Percentiles rank a stretch among this genome's conserved stretches.
Conservation (phyloP, 2,888 invertebrate species). For the Caenorhabditis angaria region DNA sequence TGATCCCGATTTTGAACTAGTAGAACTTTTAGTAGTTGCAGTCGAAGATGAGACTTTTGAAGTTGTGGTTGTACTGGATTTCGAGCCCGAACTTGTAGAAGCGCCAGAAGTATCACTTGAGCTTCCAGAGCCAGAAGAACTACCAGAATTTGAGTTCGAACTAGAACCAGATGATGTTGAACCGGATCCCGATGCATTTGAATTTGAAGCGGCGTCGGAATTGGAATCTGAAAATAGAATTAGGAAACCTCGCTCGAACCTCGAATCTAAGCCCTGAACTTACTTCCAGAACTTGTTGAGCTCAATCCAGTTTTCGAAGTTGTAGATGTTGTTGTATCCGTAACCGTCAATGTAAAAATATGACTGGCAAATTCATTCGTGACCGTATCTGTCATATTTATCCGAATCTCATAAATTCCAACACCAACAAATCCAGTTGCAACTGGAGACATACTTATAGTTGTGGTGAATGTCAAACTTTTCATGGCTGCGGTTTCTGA, state of each 20-base stretch:
- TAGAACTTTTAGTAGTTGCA: too few species aligned
- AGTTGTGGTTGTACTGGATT: background rate
- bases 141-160: background rate
- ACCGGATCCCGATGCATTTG: background rate
- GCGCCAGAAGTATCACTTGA: background rate
- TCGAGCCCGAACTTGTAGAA: background rate
- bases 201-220: background rate
- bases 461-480: slow-evolving; percentile 1
- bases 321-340: slow-evolving; percentile 2
- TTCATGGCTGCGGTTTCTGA: background rate
- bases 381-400: slow-evolving; percentile 15
- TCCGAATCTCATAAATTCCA: slow-evolving; percentile 22
- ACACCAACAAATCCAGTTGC: slow-evolving; percentile 11
- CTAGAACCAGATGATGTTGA: background rate
- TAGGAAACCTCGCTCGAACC: background rate
- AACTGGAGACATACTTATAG: slow-evolving; percentile 8
- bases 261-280: background rate
- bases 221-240: background rate
- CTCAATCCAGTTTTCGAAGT: background rate
- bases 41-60: too few species aligned
- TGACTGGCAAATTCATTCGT: slow-evolving; percentile 23
- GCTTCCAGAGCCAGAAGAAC: background rate
- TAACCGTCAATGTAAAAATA: slow-evolving; percentile 22
- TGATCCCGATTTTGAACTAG: too few species aligned
- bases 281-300: background rate